Percentiles rank a stretch among this genome's conserved stretches.
phyloP scores from a whole-genome alignment of 1,140 invertebrate genomes.

The Hylaeus volcanicus region DNA sequence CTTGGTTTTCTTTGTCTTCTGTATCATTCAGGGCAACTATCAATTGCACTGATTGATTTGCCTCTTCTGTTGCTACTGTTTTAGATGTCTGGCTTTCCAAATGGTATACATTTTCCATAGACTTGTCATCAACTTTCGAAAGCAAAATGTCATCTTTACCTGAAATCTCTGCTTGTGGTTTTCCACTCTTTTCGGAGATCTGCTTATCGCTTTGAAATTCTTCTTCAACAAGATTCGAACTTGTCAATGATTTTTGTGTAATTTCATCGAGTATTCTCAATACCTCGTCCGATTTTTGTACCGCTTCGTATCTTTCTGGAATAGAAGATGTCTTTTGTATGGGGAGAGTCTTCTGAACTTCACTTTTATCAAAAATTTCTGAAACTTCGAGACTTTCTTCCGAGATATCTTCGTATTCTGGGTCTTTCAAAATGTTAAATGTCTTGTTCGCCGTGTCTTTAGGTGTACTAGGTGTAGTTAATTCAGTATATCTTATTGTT shows the following conservation, averaged over 20 bases:
- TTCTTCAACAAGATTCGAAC: conserved; percentile 13
- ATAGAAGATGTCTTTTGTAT: conserved; percentile 57
- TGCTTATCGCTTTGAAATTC: conserved; percentile 5
- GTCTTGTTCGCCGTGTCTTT: conserved; percentile 51
- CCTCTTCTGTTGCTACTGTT: background rate
- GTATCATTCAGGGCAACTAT: conserved; percentile 8
- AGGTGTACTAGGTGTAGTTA: conserved; percentile 2
- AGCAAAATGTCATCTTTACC: conserved; percentile 3
- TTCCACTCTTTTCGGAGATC: conserved; percentile 19
- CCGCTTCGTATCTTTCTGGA: conserved; percentile 68
- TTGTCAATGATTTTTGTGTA: conserved; percentile 59
- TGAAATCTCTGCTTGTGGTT: conserved; percentile 28
- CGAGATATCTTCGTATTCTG: conserved; percentile 79
- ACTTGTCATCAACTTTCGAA: background rate
- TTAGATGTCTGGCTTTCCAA: conserved; percentile 4
- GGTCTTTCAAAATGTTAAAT: conserved; percentile 69
- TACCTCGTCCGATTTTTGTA: conserved; percentile 69
- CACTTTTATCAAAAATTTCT: conserved; percentile 75
- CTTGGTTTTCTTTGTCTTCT: conserved; percentile 38
- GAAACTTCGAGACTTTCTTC: conserved; percentile 78
- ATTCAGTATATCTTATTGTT: background rate
- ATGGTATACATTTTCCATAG: conserved; percentile 13
- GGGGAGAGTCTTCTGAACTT: conserved; percentile 48
- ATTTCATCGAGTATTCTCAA: conserved; percentile 72
- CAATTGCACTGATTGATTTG: background rate